These are phyloP conservation scores for Rapana venosa DNA, from an alignment of 2,888 invertebrate species.

Conservation along the genomic window DNA sequence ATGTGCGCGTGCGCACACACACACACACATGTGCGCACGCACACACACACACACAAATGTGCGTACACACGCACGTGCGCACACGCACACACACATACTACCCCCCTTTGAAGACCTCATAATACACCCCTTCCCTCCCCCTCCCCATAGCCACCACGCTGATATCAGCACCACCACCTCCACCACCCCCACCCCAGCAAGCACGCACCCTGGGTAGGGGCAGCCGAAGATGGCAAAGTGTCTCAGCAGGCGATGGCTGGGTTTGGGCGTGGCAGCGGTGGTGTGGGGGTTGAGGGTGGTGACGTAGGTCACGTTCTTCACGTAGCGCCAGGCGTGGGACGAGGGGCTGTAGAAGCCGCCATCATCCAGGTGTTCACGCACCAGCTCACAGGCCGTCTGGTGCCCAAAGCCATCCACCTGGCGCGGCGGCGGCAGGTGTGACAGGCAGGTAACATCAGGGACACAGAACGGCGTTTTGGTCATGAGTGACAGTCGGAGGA, in stretches of 20 bases:
- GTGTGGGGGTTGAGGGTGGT: constrained; percentile 73
- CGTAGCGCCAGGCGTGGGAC: constrained; percentile 75
- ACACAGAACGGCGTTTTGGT: no score
- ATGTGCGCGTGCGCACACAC: not conserved
- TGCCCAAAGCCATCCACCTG: constrained; percentile 73
- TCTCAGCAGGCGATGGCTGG: constrained; percentile 73
- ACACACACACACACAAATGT: not conserved
- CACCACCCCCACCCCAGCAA: not conserved
- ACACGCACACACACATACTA: not conserved
- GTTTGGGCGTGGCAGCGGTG: constrained; percentile 69
- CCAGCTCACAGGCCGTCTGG: constrained; percentile 76
- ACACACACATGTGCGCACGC: not conserved
- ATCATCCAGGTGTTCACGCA: constrained; percentile 77
- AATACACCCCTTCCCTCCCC: not conserved
- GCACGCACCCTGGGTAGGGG: constrained; percentile 72
- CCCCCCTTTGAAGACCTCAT: no score
- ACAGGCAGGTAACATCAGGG: not conserved
- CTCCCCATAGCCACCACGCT: not conserved
- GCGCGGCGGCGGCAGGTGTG: not conserved
- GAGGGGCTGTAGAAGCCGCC: constrained; percentile 76
- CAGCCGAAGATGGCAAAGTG: constrained; percentile 76
- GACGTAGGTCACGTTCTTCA: constrained; percentile 76
- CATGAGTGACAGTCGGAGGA: no score
- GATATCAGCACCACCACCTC: not conserved
- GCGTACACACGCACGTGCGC: not conserved